Base-by-base conservation (phyloP, 2,888 invertebrate species). In the Erebia palarica region DNA sequence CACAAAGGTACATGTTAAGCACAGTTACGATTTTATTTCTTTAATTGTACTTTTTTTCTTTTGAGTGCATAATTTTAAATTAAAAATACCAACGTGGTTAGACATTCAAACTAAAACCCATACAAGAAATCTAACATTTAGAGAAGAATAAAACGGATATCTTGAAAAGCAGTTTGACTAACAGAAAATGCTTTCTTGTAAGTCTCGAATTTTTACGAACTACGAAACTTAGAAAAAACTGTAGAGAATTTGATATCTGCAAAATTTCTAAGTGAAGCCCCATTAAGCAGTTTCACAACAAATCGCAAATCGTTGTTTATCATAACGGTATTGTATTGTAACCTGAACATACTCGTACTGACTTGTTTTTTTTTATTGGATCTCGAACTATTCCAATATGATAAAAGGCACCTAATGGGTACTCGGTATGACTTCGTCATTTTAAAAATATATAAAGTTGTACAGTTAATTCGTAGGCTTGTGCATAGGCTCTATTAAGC, bases 191-290 rank as follows among this genome's bases (percentile, higher is more conserved):
- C 11, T 59, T 42, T 59, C 3, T 21, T 18, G n/a, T 2, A 36
- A 42, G 42, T 42, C 59, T 42, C 10, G 16, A 60, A 60, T 60
- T 60, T 60, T 44, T 60, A 60, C 16, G 14, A 7, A 60, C 44
- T 42, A n/a, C 42, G 16, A 27, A 21, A 27, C 60, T n/a, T 13
- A 16, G 42, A 60, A n/a, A 42, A 36, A 10, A 27, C 9, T n/a
- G 9, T n/a, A 8, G 27, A 36, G 27, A 55, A 16, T 55, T n/a
- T 14, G 58, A 58, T 36, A 14, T 36, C 13, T 7, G n/a, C 7
- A n/a, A 58, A 58, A 58, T 53, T 36, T 36, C 27, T 3, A 60
- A 60, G 16, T n/a, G 42, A 60, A 60, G 44, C 42, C 60, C 60
- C 8, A 44, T 60, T 42, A 58, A 58, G 58, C n/a, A 42, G 59